Conservation (phyloP, 2,797 vertebrate species). For the Lateolabrax maculatus region DNA sequence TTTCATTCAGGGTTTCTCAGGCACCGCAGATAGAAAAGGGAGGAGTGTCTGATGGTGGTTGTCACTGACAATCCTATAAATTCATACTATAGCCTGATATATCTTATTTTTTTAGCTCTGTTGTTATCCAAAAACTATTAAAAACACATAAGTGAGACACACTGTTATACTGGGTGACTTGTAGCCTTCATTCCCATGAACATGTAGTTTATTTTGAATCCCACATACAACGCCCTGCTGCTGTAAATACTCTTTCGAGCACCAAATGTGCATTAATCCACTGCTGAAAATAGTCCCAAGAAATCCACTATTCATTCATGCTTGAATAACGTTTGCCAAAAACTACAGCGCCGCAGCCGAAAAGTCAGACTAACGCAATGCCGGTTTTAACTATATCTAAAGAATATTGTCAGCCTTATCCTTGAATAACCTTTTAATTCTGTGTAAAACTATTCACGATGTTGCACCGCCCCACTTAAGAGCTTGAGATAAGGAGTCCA, state of each 20-base stretch:
- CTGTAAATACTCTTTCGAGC: not conserved
- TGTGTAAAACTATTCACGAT: not conserved
- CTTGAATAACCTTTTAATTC: not conserved
- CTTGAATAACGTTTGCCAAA: not conserved
- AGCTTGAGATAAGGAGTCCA: conserved; percentile 3
- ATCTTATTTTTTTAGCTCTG: not conserved
- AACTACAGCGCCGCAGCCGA: not conserved
- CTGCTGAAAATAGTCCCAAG: not conserved
- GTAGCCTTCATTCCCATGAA: too few relatives aligned
- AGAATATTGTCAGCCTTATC: not conserved
- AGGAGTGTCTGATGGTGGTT: conserved; percentile 10
- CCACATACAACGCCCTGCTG: not conserved
- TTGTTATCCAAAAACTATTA: not conserved
- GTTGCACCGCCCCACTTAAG: not conserved
- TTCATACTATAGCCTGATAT: not conserved
- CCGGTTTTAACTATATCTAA: not conserved
- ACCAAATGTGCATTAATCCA: not conserved
- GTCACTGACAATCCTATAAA: not conserved
- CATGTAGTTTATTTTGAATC: not conserved
- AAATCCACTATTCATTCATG: not conserved
- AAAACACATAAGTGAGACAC: not conserved
- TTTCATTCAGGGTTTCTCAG: conserved; percentile 59
- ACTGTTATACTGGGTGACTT: not conserved
- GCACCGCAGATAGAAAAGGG: conserved; percentile 34
- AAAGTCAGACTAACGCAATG: not conserved